Evolutionary conservation across 2,797 vertebrate species (phyloP).

Genomic region (Sylvia borin): DNA sequence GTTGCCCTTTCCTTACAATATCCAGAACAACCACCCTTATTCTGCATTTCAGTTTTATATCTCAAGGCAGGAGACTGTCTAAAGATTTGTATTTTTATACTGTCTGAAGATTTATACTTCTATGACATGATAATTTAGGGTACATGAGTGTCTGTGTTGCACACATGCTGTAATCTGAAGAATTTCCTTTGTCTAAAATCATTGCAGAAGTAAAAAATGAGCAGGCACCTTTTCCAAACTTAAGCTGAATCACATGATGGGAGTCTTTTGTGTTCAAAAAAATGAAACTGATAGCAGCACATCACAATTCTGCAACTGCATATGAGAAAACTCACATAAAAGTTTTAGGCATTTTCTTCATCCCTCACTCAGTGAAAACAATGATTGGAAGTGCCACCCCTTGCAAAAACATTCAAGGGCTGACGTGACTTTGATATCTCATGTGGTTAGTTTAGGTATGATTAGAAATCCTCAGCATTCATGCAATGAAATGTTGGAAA

Average conservation of each 20-base stretch:
- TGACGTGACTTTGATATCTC: neutral
- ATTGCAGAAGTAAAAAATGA: neutral
- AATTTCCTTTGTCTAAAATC: slow-evolving; percentile 17
- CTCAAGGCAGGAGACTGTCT: neutral
- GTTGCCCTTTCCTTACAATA: slow-evolving; percentile 31
- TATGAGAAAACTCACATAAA: neutral
- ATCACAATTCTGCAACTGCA: neutral
- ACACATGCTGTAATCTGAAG: neutral
- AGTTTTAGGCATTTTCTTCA: neutral
- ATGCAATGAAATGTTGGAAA: neutral
- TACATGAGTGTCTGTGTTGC: neutral
- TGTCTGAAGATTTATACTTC: neutral
- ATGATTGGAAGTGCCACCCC: neutral
- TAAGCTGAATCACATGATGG: neutral
- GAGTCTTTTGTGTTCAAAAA: slow-evolving; percentile 25
- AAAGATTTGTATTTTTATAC: neutral
- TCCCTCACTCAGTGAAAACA: neutral
- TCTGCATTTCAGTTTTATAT: slow-evolving; percentile 10
- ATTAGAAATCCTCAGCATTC: neutral
- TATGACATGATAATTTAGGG: slow-evolving; percentile 2
- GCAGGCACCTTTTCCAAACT: neutral
- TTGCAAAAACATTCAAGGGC: neutral
- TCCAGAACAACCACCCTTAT: neutral
- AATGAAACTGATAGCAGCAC: neutral
- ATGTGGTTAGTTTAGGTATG: neutral